Evolutionary conservation across 1,140 invertebrate species (phyloP).

Genomic region (Ips typographus): DNA sequence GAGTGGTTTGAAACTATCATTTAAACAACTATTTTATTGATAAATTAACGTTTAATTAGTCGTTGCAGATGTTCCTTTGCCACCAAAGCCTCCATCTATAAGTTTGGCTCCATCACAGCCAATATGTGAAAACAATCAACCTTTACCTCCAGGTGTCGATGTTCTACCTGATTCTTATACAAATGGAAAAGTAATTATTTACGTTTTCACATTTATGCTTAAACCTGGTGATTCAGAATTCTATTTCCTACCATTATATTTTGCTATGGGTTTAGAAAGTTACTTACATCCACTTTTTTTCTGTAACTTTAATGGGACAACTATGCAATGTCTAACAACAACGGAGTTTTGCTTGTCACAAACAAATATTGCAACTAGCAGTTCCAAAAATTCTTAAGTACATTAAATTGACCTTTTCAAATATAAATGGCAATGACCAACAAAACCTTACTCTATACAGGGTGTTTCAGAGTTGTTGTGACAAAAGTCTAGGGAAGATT

Average conservation of each 20-base stretch:
- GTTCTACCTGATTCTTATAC: slow-evolving; percentile 3
- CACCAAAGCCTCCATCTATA: slow-evolving; percentile 34
- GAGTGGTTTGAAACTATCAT: too few species aligned
- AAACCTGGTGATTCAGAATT: not conserved
- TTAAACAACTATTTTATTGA: too few species aligned
- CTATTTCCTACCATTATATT: not conserved
- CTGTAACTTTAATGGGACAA: too few species aligned
- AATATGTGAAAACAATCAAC: slow-evolving; percentile 45
- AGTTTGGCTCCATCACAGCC: slow-evolving; percentile 9
- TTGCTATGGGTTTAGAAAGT: not conserved
- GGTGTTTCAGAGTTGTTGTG: too few species aligned
- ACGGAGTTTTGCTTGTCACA: too few species aligned
- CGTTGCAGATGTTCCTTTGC: slow-evolving; percentile 35
- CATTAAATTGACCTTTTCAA: too few species aligned
- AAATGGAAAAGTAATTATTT: slow-evolving; percentile 11
- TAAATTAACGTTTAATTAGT: not conserved
- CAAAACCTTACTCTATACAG: too few species aligned
- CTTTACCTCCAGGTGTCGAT: slow-evolving; percentile 58
- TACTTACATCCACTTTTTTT: not conserved
- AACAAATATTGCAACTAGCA: too few species aligned
- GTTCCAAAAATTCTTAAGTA: too few species aligned
- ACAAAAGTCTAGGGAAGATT: too few species aligned
- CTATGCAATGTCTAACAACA: too few species aligned
- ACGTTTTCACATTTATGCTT: not conserved
- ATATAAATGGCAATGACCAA: too few species aligned